phyloP scores from a whole-genome alignment of 2,888 invertebrate genomes.

The Adela reaumurella region DNA sequence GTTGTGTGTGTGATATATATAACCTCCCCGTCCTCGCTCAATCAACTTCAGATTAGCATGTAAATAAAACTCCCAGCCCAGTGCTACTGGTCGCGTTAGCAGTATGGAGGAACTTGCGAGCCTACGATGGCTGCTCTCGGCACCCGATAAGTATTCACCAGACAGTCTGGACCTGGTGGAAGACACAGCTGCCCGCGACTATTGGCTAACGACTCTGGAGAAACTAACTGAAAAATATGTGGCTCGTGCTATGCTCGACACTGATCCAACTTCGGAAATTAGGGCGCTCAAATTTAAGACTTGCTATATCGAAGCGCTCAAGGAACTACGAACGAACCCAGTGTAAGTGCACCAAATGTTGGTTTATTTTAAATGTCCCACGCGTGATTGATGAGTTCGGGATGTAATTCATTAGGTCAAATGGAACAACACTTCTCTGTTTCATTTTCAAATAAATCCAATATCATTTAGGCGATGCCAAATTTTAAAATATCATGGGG shows the following conservation, averaged over 20 bases:
- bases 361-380: too few relatives aligned
- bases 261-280: conserved; percentile 67
- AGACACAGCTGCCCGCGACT: conserved; percentile 81
- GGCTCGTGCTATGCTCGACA: conserved; percentile 71
- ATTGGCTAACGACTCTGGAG: conserved; percentile 92
- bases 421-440: too few relatives aligned
- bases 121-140: conserved; percentile 56
- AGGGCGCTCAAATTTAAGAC: conserved; percentile 79
- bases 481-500: too few relatives aligned
- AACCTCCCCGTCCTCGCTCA: too few relatives aligned
- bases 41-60: too few relatives aligned
- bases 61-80: too few relatives aligned
- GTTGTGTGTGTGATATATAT: too few relatives aligned
- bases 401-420: too few relatives aligned
- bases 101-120: not conserved
- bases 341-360: conserved; percentile 66
- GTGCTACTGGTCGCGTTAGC: too few relatives aligned
- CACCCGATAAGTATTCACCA: conserved; percentile 78
- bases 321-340: conserved; percentile 72
- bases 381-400: too few relatives aligned
- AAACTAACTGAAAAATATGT: conserved; percentile 83
- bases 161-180: conserved; percentile 88
- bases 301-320: conserved; percentile 76
- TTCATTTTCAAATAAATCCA: too few relatives aligned
- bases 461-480: too few relatives aligned